A percentile compares a stretch with the other conserved stretches of the same genome.
Conservation (phyloP, 2,888 invertebrate species). For the Acleris sparsana region DNA sequence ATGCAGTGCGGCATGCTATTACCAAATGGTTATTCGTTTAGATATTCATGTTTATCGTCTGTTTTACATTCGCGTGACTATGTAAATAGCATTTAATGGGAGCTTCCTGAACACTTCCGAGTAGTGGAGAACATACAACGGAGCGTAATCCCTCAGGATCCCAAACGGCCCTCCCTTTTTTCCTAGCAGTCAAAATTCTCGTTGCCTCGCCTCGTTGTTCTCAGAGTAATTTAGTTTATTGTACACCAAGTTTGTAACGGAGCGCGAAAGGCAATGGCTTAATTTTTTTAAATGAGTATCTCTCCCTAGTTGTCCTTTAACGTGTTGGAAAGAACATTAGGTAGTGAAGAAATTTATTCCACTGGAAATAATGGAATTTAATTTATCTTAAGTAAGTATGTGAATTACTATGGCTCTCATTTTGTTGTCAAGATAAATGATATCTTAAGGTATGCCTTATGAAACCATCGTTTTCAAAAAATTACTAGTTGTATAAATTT, state of each 20-base stretch:
- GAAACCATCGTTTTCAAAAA: too few species aligned
- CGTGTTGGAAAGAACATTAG: constrained; percentile 36
- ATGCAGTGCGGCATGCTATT: constrained; percentile 13
- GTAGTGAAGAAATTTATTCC: too few species aligned
- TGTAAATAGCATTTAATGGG: constrained; percentile 61
- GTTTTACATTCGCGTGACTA: constrained; percentile 50
- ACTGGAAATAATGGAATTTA: too few species aligned
- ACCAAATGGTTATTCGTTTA: constrained; percentile 32
- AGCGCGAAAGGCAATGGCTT: constrained; percentile 53
- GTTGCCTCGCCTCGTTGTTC: constrained; percentile 63
- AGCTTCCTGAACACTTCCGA: constrained; percentile 66
- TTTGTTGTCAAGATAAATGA: too few species aligned
- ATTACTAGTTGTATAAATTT: too few species aligned
- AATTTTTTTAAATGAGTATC: constrained; percentile 57
- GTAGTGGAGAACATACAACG: constrained; percentile 53
- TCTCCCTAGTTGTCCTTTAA: constrained; percentile 55
- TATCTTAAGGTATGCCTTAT: too few species aligned
- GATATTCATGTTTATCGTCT: constrained; percentile 22
- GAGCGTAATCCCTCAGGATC: constrained; percentile 73
- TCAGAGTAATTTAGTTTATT: constrained; percentile 74
- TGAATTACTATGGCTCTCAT: too few species aligned
- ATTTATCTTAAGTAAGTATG: too few species aligned
- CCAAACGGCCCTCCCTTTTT: constrained; percentile 76
- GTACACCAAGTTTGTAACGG: constrained; percentile 65
- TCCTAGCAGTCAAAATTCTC: constrained; percentile 73